phyloP scores from a whole-genome alignment of 2,797 vertebrate genomes.

The Adrianichthys oophorus region DNA sequence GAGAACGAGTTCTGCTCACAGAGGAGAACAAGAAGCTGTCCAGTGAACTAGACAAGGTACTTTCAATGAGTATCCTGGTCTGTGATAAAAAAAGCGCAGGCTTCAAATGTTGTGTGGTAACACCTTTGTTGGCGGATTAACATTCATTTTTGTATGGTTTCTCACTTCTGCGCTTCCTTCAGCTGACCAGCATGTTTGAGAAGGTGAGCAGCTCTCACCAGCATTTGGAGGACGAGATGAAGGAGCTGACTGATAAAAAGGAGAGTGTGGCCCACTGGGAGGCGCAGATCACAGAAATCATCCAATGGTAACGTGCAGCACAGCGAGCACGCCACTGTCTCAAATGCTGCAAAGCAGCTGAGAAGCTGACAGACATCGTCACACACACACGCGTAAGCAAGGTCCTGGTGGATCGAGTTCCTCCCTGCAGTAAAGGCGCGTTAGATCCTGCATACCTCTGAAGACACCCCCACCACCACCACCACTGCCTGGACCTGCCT shows the following conservation, averaged over 20 bases:
- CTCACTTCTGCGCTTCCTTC: slow-evolving; percentile 16
- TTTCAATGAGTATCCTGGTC: not conserved
- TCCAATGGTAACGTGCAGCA: slow-evolving; percentile 89
- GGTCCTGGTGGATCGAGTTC: slow-evolving; percentile 28
- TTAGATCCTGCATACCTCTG: slow-evolving; percentile 55
- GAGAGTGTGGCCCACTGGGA: slow-evolving; percentile 98
- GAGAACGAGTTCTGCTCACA: slow-evolving; percentile 84
- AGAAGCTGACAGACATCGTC: slow-evolving; percentile 1
- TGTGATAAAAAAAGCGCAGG: too few relatives aligned
- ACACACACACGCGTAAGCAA: slow-evolving; percentile 4
- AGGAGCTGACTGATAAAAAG: slow-evolving; percentile 93
- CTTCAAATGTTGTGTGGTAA: too few relatives aligned
- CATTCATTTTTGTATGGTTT: not conserved
- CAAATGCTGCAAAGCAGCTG: slow-evolving; percentile 5
- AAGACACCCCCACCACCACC: slow-evolving; percentile 36
- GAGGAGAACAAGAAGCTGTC: slow-evolving; percentile 96
- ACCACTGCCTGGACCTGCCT: slow-evolving; percentile 38
- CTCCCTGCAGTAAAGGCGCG: slow-evolving; percentile 24
- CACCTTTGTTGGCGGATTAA: not conserved
- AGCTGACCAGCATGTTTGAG: slow-evolving; percentile 87
- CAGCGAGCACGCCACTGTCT: not conserved
- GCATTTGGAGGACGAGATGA: slow-evolving; percentile 94
- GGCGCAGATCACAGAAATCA: slow-evolving; percentile 98
- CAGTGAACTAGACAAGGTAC: slow-evolving; percentile 93
- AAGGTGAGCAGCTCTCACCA: slow-evolving; percentile 83